Evolutionary conservation across 2,888 invertebrate genomes (phyloP).

Genomic region (Xestia rhomboidea): DNA sequence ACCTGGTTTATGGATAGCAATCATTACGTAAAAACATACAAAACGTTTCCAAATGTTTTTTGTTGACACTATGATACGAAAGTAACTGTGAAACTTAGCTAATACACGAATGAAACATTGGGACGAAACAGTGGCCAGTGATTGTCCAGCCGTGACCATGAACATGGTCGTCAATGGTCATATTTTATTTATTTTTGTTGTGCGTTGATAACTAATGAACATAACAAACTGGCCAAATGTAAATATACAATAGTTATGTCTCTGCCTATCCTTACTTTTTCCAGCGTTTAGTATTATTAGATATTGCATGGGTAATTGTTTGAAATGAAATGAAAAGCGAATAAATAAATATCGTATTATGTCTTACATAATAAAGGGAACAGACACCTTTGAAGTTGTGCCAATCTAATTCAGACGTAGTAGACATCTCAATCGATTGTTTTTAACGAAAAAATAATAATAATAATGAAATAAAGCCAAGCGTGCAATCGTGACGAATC

Average conservation of each 20-base stretch:
- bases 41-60: background rate
- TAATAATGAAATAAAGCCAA: background rate
- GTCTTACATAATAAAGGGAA: background rate
- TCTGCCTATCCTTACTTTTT: background rate
- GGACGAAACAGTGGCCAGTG: slow-evolving; percentile 34
- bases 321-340: background rate
- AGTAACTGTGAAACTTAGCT: slow-evolving; percentile 33
- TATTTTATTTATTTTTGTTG: slow-evolving; percentile 5
- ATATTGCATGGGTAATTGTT: background rate
- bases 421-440: background rate
- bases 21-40: background rate
- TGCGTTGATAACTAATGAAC: background rate
- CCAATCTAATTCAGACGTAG: background rate
- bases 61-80: slow-evolving; percentile 17
- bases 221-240: background rate
- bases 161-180: slow-evolving; percentile 1
- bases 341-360: background rate
- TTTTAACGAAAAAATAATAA: background rate
- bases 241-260: background rate
- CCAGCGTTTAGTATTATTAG: background rate
- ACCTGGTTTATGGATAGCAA: background rate
- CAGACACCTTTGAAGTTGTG: background rate
- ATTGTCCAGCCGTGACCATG: slow-evolving; percentile 57
- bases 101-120: slow-evolving; percentile 33
- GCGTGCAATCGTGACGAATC: slow-evolving; percentile 25